phyloP scores from a whole-genome alignment of 1,140 invertebrate species.

The Drosophila parabipectinata region DNA sequence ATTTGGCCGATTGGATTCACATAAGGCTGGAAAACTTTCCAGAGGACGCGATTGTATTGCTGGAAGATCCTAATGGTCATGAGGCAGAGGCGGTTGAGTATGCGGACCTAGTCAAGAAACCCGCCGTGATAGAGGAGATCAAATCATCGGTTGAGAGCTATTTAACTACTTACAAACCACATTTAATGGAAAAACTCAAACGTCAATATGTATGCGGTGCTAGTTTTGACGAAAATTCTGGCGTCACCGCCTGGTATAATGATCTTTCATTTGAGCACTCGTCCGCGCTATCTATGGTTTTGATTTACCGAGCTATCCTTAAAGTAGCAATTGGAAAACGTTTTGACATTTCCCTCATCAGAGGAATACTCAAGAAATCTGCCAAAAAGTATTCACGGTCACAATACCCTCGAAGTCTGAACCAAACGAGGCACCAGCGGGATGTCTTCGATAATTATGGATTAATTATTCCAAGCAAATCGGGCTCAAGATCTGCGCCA shows the following conservation, averaged over 20 bases:
- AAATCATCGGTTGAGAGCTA: neutral
- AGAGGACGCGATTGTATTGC: slow-evolving; percentile 1
- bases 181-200: neutral
- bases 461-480: too few relatives aligned
- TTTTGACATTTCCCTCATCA: neutral
- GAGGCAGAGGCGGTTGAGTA: neutral
- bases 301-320: slow-evolving; percentile 86
- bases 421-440: neutral
- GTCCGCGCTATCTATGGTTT: slow-evolving; percentile 86
- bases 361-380: neutral
- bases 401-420: neutral
- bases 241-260: slow-evolving; percentile 85
- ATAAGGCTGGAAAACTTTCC: neutral
- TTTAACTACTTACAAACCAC: neutral
- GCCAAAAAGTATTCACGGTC: too few relatives aligned
- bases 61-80: neutral
- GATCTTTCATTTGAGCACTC: slow-evolving; percentile 87
- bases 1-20: neutral
- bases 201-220: slow-evolving; percentile 4
- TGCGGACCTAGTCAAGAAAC: neutral
- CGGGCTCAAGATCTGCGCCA: too few relatives aligned
- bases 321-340: neutral
- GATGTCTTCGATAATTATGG: neutral
- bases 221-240: slow-evolving; percentile 3
- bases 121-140: neutral